Evolutionary conservation across 2,797 vertebrate species (phyloP).

Genomic region (Catamblyrhynchus diadema): DNA sequence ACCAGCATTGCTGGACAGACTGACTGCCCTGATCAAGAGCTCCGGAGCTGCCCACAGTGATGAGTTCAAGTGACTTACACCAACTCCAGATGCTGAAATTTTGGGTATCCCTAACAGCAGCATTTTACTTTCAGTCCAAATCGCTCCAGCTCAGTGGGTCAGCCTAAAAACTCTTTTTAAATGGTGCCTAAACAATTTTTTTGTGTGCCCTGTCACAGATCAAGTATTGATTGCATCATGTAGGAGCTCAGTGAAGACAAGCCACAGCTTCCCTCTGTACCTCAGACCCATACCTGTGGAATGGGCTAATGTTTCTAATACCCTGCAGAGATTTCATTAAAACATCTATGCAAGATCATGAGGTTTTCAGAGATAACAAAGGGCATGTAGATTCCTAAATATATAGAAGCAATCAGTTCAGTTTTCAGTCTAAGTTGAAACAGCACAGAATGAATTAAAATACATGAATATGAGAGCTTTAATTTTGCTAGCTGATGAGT

Average conservation of each 20-base stretch:
- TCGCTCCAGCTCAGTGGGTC: not conserved
- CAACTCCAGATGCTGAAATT: not conserved
- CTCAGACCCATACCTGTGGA: not conserved
- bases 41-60: not conserved
- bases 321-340: not conserved
- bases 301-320: not conserved
- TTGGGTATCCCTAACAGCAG: not conserved
- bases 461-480: not conserved
- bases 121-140: not conserved
- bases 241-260: constrained; percentile 26
- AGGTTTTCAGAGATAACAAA: not conserved
- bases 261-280: not conserved
- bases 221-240: not conserved
- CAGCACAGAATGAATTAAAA: not conserved
- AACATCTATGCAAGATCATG: not conserved
- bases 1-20: fast-evolving
- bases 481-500: not conserved
- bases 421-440: not conserved
- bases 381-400: not conserved
- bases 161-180: not conserved
- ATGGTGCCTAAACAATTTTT: not conserved
- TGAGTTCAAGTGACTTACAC: not conserved
- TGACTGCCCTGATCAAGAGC: not conserved
- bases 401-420: not conserved
- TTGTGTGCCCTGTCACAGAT: not conserved